Evolutionary conservation across 1,140 invertebrate species (phyloP).

Genomic region (Scaptomyza graminum): DNA sequence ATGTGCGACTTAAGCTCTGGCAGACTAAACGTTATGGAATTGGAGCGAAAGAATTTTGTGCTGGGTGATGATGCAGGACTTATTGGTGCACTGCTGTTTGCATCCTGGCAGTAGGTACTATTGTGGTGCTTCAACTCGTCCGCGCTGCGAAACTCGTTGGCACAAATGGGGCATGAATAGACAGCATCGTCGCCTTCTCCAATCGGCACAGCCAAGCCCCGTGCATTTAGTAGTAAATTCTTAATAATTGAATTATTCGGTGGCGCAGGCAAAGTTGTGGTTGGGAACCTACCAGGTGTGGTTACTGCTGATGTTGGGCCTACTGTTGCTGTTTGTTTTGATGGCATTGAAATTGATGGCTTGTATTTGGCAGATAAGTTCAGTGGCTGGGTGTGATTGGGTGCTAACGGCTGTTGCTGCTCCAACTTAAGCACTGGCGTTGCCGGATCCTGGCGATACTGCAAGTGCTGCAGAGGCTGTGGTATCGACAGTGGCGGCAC

Average conservation of each 20-base stretch:
- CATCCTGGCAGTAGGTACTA: constrained; percentile 87
- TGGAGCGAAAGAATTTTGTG: constrained; percentile 80
- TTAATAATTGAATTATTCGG: constrained; percentile 92
- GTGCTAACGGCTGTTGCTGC: constrained; percentile 12
- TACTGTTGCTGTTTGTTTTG: constrained; percentile 4
- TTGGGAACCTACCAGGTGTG: constrained; percentile 18
- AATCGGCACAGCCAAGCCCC: constrained; percentile 84
- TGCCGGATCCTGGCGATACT: constrained; percentile 66
- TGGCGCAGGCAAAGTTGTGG: constrained; percentile 22
- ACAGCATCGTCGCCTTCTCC: constrained; percentile 85
- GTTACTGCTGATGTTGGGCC: neutral
- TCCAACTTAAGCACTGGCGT: constrained; percentile 58
- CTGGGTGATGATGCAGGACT: constrained; percentile 75
- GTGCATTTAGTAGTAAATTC: constrained; percentile 90
- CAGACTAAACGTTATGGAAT: constrained; percentile 85
- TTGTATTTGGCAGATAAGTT: constrained; percentile 61
- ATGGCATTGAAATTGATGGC: neutral
- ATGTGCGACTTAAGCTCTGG: constrained; percentile 84
- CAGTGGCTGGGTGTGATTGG: constrained; percentile 41
- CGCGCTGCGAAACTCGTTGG: constrained; percentile 87
- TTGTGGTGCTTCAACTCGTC: constrained; percentile 89
- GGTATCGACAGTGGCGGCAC: constrained; percentile 33
- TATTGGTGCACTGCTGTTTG: constrained; percentile 74
- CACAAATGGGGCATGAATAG: constrained; percentile 87
- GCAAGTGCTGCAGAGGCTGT: constrained; percentile 38